These are phyloP conservation scores for Alosa sapidissima DNA, from an alignment of 2,797 vertebrate genomes.

Conservation along the genomic window DNA sequence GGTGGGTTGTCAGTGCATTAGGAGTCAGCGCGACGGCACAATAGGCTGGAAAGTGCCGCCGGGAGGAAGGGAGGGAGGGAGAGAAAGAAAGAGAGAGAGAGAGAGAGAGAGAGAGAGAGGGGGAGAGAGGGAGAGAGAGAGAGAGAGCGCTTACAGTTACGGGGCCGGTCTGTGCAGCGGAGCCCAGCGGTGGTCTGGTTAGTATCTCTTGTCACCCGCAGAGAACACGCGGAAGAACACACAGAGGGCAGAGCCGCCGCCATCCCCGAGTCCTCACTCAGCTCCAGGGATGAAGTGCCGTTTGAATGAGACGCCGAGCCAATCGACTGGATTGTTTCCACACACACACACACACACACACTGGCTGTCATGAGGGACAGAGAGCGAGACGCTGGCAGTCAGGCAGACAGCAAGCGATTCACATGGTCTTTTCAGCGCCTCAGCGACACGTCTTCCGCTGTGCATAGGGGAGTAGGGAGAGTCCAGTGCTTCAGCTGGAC, in stretches of 20 bases:
- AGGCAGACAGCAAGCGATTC: background rate
- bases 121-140: background rate
- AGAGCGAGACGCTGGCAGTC: background rate
- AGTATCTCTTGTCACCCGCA: background rate
- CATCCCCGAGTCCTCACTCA: background rate
- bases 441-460: conserved; percentile 31
- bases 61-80: background rate
- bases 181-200: conserved; percentile 11
- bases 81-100: background rate
- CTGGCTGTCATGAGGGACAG: background rate
- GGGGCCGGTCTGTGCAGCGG: background rate
- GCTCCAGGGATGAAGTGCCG: background rate
- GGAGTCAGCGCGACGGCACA: conserved; percentile 29
- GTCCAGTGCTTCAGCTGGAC: conserved; percentile 57
- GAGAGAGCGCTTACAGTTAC: background rate
- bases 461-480: conserved; percentile 9
- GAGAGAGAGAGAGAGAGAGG: background rate
- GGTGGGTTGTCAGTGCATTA: conserved; percentile 40
- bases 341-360: background rate
- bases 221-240: background rate
- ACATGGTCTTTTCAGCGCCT: background rate
- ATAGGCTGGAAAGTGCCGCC: conserved; percentile 31
- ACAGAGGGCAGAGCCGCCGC: background rate
- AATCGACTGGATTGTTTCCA: background rate
- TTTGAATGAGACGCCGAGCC: background rate